Percentiles rank a stretch among this genome's conserved stretches.
These are phyloP conservation scores for Melanostoma mellinum DNA, from an alignment of 2,888 invertebrate species.

Conservation along the genomic window DNA sequence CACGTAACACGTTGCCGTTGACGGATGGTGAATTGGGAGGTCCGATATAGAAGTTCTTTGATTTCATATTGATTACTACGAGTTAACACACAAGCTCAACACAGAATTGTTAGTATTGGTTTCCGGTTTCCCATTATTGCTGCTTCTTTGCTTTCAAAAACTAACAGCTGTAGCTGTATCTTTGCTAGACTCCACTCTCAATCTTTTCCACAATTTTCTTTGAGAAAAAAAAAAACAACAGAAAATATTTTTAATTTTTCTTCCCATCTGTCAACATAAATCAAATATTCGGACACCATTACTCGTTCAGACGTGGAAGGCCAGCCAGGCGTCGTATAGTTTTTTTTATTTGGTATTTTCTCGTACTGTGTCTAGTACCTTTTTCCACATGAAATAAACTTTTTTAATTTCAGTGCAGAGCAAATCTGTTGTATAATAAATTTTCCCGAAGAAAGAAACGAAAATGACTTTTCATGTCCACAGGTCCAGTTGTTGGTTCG, in stretches of 20 bases:
- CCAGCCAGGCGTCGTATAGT: not conserved
- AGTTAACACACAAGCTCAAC: too few species aligned
- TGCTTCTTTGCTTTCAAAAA: too few species aligned
- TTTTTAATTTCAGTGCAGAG: slow-evolving; percentile 54
- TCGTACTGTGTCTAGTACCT: slow-evolving; percentile 9
- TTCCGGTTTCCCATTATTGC: too few species aligned
- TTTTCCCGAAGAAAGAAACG: slow-evolving; percentile 35
- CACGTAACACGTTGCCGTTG: too few species aligned
- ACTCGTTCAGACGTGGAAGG: slow-evolving; percentile 13
- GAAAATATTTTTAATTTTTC: slow-evolving; percentile 67
- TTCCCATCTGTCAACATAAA: slow-evolving; percentile 65
- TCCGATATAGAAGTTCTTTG: too few species aligned
- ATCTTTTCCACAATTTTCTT: not conserved
- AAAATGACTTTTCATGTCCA: slow-evolving; percentile 58
- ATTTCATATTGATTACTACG: too few species aligned
- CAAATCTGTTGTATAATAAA: slow-evolving; percentile 47
- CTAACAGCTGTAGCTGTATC: too few species aligned
- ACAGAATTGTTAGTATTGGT: too few species aligned
- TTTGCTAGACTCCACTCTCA: too few species aligned
- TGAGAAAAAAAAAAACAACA: slow-evolving; percentile 6
- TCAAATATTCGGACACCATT: slow-evolving; percentile 69
- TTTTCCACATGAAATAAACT: slow-evolving; percentile 47
- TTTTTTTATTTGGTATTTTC: not conserved
- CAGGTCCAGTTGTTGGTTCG: not conserved
- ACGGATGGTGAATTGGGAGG: too few species aligned